Base-by-base conservation (phyloP, 2,113 vertebrate genomes). In the Polypterus bichir region DNA sequence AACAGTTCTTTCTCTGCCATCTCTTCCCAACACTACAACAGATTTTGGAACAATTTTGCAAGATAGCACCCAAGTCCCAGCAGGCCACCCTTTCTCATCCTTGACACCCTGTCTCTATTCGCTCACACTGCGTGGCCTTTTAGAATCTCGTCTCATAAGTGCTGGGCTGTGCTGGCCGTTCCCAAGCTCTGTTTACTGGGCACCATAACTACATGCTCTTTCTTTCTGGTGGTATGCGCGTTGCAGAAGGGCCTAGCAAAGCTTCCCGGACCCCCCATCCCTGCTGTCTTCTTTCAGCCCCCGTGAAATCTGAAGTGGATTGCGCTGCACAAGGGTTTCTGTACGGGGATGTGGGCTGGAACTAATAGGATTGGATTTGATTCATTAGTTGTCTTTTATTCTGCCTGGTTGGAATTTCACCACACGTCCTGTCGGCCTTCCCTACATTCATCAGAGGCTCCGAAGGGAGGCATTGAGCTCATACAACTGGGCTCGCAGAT, bases 301-400 rank as follows among this genome's bases (percentile, higher is more conserved):
- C 69, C 73, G 76, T 75, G 76, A 79, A 80, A 78, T 78, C 77
- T 68, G 71, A 65, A n/a, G 63, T 62, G 69, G 77, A 77, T 79
- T 75, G 72, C 76, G 62, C 65, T 67, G 72, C 68, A 71, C 73
- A 76, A 81, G 74, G 66, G 70, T 71, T 76, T 66, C 71, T 72
- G 79, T 83, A 76, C 79, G 75, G 79, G 76, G 74, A 85, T 80
- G 76, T 80, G 81, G 82, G 82, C 81, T 57, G 82, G 79, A 86
- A 87, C 86, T 86, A 88, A 88, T 83, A 83, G 84, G 86, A 88
- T 88, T 87, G 83, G 81, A 83, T 85, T 81, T 85, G 84, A 87
- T 87, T 87, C 85, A 88, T 88, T 87, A 82, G 79, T 81, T 80
- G 81, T 78, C 77, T 80, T 86, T 86, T 87, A 82, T 81, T 83